These are phyloP conservation scores for Pyrochroa serraticornis DNA, from an alignment of 2,888 invertebrate species.

Conservation along the genomic window DNA sequence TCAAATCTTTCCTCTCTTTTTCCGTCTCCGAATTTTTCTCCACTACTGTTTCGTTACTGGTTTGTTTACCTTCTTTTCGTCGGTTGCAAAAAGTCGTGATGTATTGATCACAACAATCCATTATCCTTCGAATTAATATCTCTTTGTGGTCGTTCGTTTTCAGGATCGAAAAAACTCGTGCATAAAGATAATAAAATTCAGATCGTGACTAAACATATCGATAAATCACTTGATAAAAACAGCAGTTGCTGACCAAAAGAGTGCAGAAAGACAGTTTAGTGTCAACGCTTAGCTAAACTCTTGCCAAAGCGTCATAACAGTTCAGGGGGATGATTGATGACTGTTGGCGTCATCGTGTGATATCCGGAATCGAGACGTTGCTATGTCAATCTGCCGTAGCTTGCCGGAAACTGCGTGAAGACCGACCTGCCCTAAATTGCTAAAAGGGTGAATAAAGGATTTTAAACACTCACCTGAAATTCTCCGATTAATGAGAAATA, in stretches of 20 bases:
- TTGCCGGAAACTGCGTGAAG: too few relatives aligned
- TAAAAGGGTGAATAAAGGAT: too few relatives aligned
- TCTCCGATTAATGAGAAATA: too few relatives aligned
- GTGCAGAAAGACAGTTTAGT: conserved; percentile 36
- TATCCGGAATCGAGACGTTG: too few relatives aligned
- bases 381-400: too few relatives aligned
- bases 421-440: too few relatives aligned
- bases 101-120: conserved; percentile 12
- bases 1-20: too few relatives aligned
- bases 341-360: conserved; percentile 1
- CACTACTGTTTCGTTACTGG: too few relatives aligned
- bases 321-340: conserved; percentile 30
- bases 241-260: conserved; percentile 26
- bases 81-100: conserved; percentile 8
- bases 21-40: too few relatives aligned
- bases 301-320: conserved; percentile 33
- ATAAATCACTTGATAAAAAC: conserved; percentile 43
- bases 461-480: too few relatives aligned
- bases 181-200: conserved; percentile 25
- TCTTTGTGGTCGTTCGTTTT: background rate
- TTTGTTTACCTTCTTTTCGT: too few relatives aligned
- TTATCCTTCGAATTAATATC: conserved; percentile 18
- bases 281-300: conserved; percentile 39
- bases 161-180: conserved; percentile 1
- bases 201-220: conserved; percentile 35